Percentiles rank a stretch among this genome's conserved stretches.
phyloP scores from a whole-genome alignment of 1,140 invertebrate genomes.

The Chelonus insularis region DNA sequence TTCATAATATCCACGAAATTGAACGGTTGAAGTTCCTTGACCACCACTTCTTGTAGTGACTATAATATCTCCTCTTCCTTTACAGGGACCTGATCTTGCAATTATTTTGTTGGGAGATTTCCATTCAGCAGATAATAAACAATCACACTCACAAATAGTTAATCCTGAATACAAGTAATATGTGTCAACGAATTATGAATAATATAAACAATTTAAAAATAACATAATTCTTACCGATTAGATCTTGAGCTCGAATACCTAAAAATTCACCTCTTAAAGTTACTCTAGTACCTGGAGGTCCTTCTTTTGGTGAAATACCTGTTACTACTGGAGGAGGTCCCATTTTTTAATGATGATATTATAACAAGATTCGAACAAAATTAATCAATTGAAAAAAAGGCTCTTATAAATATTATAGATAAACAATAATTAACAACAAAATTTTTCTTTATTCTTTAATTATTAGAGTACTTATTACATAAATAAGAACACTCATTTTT shows the following conservation, averaged over 20 bases:
- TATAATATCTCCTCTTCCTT: constrained; percentile 94
- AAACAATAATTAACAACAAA: no score
- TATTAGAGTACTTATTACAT: no score
- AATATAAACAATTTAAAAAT: no score
- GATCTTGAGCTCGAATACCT: constrained; percentile 80
- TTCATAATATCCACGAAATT: constrained; percentile 88
- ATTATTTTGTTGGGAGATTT: constrained; percentile 97
- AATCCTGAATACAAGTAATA: constrained; percentile 70
- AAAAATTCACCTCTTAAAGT: constrained; percentile 96
- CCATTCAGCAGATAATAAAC: constrained; percentile 95
- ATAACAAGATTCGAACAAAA: neutral
- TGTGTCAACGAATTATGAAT: no score
- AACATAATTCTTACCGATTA: constrained; percentile 76
- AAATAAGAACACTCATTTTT: neutral
- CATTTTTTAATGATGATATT: constrained; percentile 57
- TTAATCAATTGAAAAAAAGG: neutral
- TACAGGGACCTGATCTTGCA: constrained; percentile 89
- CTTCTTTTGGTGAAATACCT: constrained; percentile 97
- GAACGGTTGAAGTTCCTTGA: constrained; percentile 90
- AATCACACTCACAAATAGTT: constrained; percentile 94
- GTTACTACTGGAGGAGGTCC: constrained; percentile 86
- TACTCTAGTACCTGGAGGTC: constrained; percentile 92
- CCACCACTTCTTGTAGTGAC: constrained; percentile 90
- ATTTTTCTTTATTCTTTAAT: no score
- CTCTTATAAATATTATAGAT: no score